Conservation (phyloP, 2,113 vertebrate genomes). For the Paradoxurus hermaphroditus region DNA sequence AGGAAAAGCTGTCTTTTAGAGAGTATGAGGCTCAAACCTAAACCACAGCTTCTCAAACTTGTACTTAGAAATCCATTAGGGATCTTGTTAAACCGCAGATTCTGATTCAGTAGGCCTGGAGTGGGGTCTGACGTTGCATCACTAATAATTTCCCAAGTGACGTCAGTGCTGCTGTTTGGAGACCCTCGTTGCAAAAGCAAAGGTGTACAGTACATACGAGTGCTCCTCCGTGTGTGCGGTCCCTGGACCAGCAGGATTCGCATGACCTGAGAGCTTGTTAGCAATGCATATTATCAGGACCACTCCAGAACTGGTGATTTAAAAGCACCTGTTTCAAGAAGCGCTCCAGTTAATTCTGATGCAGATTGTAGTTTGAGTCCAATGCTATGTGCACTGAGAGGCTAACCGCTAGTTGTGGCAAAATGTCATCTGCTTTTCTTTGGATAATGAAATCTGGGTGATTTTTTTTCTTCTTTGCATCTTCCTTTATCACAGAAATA, state of each 20-base stretch:
- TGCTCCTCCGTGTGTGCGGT: neutral
- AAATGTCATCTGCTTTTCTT: neutral
- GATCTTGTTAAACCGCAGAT: neutral
- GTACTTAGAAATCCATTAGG: neutral
- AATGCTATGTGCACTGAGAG: neutral
- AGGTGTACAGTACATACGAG: neutral
- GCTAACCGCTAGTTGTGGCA: neutral
- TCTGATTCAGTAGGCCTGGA: neutral
- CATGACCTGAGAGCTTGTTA: neutral
- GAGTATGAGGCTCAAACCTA: neutral
- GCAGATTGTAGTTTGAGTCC: neutral
- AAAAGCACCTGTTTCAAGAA: neutral
- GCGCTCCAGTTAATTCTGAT: neutral
- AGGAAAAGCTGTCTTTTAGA: neutral
- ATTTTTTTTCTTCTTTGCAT: neutral
- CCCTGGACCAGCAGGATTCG: neutral
- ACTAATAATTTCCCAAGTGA: neutral
- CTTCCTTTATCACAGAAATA: slow-evolving; percentile 6
- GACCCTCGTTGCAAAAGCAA: neutral
- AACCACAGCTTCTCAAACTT: neutral
- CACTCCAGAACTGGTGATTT: neutral
- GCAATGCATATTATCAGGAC: neutral
- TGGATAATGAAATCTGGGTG: neutral
- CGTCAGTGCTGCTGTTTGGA: neutral
- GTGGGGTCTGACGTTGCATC: neutral